phyloP scores from a whole-genome alignment of 2,888 invertebrate species.

The Incurvaria masculella region DNA sequence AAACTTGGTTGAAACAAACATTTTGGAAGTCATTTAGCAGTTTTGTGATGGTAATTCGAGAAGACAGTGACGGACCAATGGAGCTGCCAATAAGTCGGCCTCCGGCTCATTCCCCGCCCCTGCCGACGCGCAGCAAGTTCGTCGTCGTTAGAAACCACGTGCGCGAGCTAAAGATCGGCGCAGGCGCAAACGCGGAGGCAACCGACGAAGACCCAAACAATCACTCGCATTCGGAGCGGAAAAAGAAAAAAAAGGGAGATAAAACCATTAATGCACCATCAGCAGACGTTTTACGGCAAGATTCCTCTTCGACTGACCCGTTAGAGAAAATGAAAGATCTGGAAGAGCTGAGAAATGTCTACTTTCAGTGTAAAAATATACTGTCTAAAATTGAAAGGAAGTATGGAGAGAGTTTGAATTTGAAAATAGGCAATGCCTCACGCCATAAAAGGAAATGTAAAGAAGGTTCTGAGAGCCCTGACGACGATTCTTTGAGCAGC shows the following conservation, averaged over 20 bases:
- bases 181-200: conserved; percentile 11
- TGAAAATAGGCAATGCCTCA: conserved; percentile 15
- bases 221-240: conserved; percentile 1
- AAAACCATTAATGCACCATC: not conserved
- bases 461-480: conserved; percentile 7
- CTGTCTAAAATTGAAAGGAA: conserved; percentile 36
- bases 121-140: conserved; percentile 23
- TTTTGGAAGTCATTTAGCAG: too few species aligned
- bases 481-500: conserved; percentile 13
- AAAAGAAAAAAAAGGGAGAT: not conserved
- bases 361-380: conserved; percentile 35
- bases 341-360: conserved; percentile 31
- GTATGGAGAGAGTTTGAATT: conserved; percentile 38
- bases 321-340: conserved; percentile 23
- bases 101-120: too few species aligned
- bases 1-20: too few species aligned
- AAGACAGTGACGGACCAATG: conserved; percentile 20
- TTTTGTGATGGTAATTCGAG: conserved; percentile 27
- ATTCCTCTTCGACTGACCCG: not conserved
- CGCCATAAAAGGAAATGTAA: conserved; percentile 10
- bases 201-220: conserved; percentile 4
- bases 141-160: conserved; percentile 31
- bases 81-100: conserved; percentile 21
- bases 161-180: conserved; percentile 20
- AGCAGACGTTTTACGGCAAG: not conserved